Base-by-base conservation (phyloP, 2,888 invertebrate genomes). In the Drosophila lacicola region DNA sequence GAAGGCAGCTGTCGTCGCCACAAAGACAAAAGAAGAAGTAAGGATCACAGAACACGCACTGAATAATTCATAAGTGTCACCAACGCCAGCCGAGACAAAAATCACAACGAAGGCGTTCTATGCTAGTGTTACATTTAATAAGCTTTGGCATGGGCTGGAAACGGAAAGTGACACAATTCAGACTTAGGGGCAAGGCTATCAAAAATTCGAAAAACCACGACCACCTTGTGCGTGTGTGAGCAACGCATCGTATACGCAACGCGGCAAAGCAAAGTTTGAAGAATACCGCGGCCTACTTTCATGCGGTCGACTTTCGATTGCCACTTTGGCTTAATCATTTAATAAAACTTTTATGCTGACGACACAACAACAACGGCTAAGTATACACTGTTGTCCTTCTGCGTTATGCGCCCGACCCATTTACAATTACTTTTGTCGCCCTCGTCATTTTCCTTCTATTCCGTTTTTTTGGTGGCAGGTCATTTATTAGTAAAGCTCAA, bases 291-390 rank as follows among this genome's bases (percentile, higher is more conserved):
- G 82, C 82, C 84, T 77, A 67, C 74, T 72, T 72, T 70, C 41
- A 3, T 50, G 70, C 70, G 41, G 51, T 5, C 21, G 25, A 6
- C 6, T 25, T 25, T 25, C 6, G 6, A 25, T 6, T 25, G 25
- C 36, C 73, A 73, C 77, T 72, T 82, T 77, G 72, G 76, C 80
- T 84, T 84, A 84, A 85, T 84, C 84, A 85, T 85, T 84, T 87
- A 84, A 84, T 82, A 87, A 87, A 85, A 85, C 70, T 82, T 83
- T 85, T 84, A 85, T 86, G 86, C 83, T 81, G 81, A 79, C 74
- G 60, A 70, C 69, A 58, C 69, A 70, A 67, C 45, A 46, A 11
- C 60, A 54, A 50, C 60, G 46, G 9, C 13, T 44, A 37, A 17
- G 14, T 19, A 21, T 56, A 46, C 60, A 58, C 56, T 63, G 68